Conservation (phyloP, 2,888 invertebrate species). For the Diarsia dahlii region DNA sequence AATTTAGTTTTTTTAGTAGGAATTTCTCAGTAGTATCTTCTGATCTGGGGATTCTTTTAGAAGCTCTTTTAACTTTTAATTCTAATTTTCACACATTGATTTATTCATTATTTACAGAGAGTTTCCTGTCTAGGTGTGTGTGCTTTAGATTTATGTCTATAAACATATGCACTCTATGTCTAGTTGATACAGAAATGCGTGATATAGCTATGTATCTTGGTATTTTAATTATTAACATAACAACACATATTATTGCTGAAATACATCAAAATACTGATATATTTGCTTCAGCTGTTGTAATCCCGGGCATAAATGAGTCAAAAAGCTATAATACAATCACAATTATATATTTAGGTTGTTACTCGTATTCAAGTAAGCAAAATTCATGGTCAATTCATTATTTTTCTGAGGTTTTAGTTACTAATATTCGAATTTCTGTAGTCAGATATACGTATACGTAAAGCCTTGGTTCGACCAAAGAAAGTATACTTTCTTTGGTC, state of each 20-base stretch:
- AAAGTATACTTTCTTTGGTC: neutral
- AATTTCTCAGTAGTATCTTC: neutral
- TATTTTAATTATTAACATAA: neutral
- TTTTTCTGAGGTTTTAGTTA: neutral
- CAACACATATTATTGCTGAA: neutral
- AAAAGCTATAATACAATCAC: conserved; percentile 12
- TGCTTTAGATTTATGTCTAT: conserved; percentile 26
- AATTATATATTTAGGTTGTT: neutral
- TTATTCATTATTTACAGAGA: conserved; percentile 6
- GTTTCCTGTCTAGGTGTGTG: conserved; percentile 16
- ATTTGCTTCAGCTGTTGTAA: conserved; percentile 23
- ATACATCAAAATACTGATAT: neutral
- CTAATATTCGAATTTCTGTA: neutral
- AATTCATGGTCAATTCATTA: neutral
- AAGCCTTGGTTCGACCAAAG: too few relatives aligned
- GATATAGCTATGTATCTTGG: neutral
- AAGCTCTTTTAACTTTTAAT: neutral
- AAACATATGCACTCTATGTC: conserved; percentile 11
- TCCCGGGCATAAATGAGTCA: conserved; percentile 21
- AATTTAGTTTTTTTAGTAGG: neutral
- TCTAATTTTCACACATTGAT: conserved; percentile 12
- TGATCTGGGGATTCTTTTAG: neutral
- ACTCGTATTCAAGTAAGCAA: neutral
- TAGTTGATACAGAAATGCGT: neutral
- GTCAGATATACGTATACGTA: neutral